A percentile compares a stretch with the other conserved stretches of the same genome.
Conservation (phyloP, 37 sponge, comb jelly and placozoan species). For the Tethya wilhelma region DNA sequence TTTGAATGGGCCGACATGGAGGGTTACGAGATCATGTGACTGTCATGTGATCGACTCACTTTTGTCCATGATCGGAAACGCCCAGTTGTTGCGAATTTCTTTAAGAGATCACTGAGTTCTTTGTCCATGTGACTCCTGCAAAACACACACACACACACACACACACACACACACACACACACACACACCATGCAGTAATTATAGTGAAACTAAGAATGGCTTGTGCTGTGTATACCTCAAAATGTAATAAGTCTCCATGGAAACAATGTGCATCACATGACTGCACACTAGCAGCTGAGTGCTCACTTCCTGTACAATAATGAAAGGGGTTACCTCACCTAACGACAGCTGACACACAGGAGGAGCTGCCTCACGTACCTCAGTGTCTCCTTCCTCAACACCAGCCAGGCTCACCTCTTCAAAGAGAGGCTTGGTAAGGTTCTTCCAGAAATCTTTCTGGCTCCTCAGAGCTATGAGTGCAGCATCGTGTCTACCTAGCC, state of each 20-base stretch:
- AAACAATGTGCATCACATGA: slow-evolving; percentile 61
- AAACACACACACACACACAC: slow-evolving; percentile 15
- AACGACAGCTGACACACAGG: too few species aligned
- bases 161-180: background rate
- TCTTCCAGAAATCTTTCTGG: slow-evolving; percentile 48
- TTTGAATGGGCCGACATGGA: background rate
- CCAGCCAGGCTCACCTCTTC: background rate
- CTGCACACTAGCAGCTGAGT: too few species aligned
- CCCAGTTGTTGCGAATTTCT: slow-evolving; percentile 32
- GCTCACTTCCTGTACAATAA: too few species aligned
- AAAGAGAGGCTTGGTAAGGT: slow-evolving; percentile 47
- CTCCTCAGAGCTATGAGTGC: slow-evolving; percentile 53
- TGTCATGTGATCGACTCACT: slow-evolving; percentile 6
- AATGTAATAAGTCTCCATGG: slow-evolving; percentile 62
- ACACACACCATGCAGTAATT: background rate
- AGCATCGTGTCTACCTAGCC: slow-evolving; percentile 64
- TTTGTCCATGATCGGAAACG: slow-evolving; percentile 35
- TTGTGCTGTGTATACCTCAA: slow-evolving; percentile 9
- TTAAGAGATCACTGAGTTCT: slow-evolving; percentile 22
- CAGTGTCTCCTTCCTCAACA: background rate
- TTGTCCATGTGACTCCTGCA: slow-evolving; percentile 35
- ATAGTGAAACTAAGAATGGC: too few species aligned
- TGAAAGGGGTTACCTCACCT: too few species aligned
- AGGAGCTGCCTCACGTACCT: background rate
- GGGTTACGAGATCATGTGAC: background rate